Evolutionary conservation across 1,140 invertebrate species (phyloP).

Genomic region (Conus ventricosus): DNA sequence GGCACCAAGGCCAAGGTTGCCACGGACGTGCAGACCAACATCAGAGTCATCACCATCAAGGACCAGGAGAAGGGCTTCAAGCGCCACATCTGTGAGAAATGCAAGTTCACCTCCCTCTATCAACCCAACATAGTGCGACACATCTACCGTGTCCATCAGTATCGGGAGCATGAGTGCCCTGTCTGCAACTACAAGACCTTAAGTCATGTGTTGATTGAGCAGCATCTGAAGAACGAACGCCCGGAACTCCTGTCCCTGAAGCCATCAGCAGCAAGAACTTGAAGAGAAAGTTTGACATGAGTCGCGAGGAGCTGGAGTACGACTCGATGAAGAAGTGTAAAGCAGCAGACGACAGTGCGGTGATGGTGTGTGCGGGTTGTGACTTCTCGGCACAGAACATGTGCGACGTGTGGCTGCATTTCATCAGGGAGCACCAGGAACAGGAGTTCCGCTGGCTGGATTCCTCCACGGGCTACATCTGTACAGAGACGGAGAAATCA

Average conservation of each 20-base stretch:
- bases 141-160: slow-evolving; percentile 51
- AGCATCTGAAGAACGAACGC: slow-evolving; percentile 43
- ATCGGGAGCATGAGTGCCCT: slow-evolving; percentile 46
- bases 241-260: slow-evolving; percentile 21
- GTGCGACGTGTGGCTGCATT: slow-evolving; percentile 37
- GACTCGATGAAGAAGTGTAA: slow-evolving; percentile 36
- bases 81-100: slow-evolving; percentile 49
- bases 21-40: slow-evolving; percentile 50
- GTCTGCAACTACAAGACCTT: slow-evolving; percentile 49
- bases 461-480: slow-evolving; percentile 13
- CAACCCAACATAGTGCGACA: slow-evolving; percentile 50
- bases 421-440: slow-evolving; percentile 29
- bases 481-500: slow-evolving; percentile 36
- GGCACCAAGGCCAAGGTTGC: slow-evolving; percentile 29
- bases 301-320: slow-evolving; percentile 23
- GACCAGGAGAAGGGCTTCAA: slow-evolving; percentile 43
- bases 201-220: slow-evolving; percentile 45
- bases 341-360: neutral
- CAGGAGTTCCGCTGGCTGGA: slow-evolving; percentile 41
- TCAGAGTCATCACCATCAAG: slow-evolving; percentile 45
- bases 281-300: slow-evolving; percentile 29
- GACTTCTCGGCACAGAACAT: slow-evolving; percentile 34
- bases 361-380: slow-evolving; percentile 33
- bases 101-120: slow-evolving; percentile 52
- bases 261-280: neutral